Conservation (phyloP, 2,113 vertebrate genomes). For the Motacilla alba region DNA sequence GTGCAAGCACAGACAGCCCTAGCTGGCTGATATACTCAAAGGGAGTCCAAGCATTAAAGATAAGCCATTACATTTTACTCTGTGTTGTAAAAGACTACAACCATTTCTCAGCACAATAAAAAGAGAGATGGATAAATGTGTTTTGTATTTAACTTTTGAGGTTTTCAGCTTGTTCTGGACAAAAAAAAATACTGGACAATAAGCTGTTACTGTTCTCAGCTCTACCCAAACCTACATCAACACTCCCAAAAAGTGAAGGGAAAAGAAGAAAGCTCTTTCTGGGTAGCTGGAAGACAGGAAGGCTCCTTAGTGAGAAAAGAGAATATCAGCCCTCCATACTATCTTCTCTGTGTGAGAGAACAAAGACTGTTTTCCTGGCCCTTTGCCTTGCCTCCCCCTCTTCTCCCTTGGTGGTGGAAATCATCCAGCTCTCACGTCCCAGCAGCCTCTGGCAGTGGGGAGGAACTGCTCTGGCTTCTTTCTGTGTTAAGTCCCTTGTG, state of each 20-base stretch:
- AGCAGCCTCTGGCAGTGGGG: not conserved
- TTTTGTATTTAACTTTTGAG: constrained; percentile 7
- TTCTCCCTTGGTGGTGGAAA: constrained; percentile 25
- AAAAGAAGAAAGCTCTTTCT: not conserved
- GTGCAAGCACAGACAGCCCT: not conserved
- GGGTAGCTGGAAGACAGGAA: not conserved
- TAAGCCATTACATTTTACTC: not conserved
- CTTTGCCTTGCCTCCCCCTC: not conserved
- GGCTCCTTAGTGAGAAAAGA: not conserved
- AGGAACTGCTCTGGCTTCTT: not conserved
- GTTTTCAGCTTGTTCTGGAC: not conserved
- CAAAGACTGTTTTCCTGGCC: constrained; percentile 23
- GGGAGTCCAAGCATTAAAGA: not conserved
- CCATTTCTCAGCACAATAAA: not conserved
- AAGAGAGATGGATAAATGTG: not conserved
- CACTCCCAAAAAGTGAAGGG: not conserved
- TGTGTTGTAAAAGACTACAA: not conserved
- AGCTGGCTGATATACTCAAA: not conserved
- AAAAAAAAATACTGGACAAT: not conserved
- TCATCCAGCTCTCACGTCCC: not conserved
- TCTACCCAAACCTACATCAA: not conserved
- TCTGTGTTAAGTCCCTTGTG: not conserved
- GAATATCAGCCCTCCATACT: not conserved
- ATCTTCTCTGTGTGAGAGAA: constrained; percentile 5
- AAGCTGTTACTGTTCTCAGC: not conserved